Percentiles rank a stretch among this genome's conserved stretches.
These are phyloP conservation scores for Trissonchulus sp. DNA, from an alignment of 2,888 invertebrate species.

Conservation along the genomic window DNA sequence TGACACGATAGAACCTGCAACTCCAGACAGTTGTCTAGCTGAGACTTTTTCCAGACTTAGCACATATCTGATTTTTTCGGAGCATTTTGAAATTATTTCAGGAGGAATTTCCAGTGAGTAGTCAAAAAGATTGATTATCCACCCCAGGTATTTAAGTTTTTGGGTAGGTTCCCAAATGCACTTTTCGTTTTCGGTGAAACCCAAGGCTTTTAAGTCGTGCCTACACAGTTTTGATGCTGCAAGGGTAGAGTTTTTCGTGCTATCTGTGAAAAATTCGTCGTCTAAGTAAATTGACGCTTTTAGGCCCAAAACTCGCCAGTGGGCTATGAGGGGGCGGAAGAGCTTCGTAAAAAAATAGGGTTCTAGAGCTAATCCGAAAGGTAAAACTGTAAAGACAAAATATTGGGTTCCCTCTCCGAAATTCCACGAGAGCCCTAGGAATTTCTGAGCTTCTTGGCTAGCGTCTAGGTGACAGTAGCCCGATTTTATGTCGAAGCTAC, in stretches of 20 bases:
- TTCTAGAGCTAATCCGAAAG: not conserved
- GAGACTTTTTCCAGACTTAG: not conserved
- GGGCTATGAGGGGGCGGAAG: not conserved
- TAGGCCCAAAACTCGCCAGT: not conserved
- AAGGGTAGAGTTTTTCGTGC: not conserved
- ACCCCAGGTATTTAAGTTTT: not conserved
- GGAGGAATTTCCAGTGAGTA: too few species aligned
- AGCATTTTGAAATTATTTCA: too few species aligned
- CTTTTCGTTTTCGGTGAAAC: not conserved
- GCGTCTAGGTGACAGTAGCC: conserved; percentile 9
- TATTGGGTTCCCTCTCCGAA: not conserved
- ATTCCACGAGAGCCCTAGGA: not conserved
- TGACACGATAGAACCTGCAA: not conserved
- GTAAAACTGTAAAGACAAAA: conserved; percentile 3
- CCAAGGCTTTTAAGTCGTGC: not conserved
- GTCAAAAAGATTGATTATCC: too few species aligned
- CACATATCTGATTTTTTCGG: too few species aligned
- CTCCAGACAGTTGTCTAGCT: not conserved
- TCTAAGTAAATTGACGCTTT: not conserved
- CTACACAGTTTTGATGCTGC: not conserved
- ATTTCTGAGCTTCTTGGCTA: not conserved
- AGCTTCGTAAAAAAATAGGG: conserved; percentile 10
- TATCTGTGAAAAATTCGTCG: not conserved
- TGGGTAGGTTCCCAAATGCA: not conserved
- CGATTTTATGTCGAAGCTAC: conserved; percentile 4